Evolutionary conservation across 2,797 vertebrate species (phyloP).

Genomic region (Etheostoma nigrum): DNA sequence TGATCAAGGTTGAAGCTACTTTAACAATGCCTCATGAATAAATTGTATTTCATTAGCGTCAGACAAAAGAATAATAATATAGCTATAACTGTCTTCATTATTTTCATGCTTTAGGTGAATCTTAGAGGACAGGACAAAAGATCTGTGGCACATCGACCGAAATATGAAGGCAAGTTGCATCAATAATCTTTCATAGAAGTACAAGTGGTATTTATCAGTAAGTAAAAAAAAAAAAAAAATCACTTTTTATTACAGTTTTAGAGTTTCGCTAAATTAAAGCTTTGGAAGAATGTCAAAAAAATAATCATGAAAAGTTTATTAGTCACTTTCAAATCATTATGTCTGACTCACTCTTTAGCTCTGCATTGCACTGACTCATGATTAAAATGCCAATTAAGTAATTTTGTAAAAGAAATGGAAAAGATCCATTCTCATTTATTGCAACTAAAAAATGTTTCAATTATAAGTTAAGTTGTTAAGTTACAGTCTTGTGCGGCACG

Average conservation of each 20-base stretch:
- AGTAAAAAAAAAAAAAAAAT: conserved; percentile 32
- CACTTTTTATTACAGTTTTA: conserved; percentile 13
- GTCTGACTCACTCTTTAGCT: conserved; percentile 40
- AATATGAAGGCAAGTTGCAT: background rate
- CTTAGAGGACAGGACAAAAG: background rate
- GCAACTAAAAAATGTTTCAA: conserved; percentile 24
- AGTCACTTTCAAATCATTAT: conserved; percentile 43
- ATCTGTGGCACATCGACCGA: background rate
- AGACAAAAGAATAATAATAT: conserved; percentile 41
- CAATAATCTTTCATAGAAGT: background rate
- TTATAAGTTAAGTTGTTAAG: conserved; percentile 10
- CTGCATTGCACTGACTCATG: conserved; percentile 13
- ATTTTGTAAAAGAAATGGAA: conserved; percentile 31
- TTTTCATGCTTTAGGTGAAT: conserved; percentile 21
- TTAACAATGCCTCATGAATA: conserved; percentile 56
- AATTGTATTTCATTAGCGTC: conserved; percentile 50
- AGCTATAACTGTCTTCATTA: conserved; percentile 18
- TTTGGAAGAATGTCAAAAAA: conserved; percentile 15
- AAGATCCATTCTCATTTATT: conserved; percentile 18
- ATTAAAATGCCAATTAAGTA: conserved; percentile 54
- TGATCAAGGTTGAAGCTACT: conserved; percentile 59
- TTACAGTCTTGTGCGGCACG: background rate
- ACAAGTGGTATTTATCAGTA: conserved; percentile 4
- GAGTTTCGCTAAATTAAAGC: conserved; percentile 40
- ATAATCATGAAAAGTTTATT: conserved; percentile 39